A percentile compares a stretch with the other conserved stretches of the same genome.
Evolutionary conservation across 2,888 invertebrate genomes (phyloP).

Genomic region (Luffia ferchaultella): DNA sequence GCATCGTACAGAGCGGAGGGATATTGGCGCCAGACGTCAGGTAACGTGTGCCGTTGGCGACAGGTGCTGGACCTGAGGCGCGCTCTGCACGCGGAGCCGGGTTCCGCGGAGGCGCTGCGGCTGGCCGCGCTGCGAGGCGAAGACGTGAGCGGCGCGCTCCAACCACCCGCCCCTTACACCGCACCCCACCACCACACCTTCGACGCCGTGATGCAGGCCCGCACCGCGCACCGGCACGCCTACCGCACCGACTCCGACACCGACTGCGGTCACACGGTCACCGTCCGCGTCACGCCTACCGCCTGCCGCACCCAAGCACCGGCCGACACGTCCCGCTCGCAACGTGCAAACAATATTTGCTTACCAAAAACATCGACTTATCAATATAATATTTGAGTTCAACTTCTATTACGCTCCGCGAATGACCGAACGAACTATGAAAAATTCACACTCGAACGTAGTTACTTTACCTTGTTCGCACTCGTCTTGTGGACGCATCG

Average conservation of each 20-base stretch:
- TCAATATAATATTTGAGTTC: no score
- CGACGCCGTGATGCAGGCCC: slow-evolving; percentile 63
- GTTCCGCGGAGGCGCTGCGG: slow-evolving; percentile 62
- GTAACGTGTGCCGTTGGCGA: slow-evolving; percentile 28
- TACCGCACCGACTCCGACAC: slow-evolving; percentile 57
- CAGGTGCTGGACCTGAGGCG: slow-evolving; percentile 84
- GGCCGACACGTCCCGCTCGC: background rate
- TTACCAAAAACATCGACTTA: no score
- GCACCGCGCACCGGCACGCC: slow-evolving; percentile 31
- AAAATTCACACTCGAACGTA: no score
- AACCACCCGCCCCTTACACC: slow-evolving; percentile 25
- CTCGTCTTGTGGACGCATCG: no score
- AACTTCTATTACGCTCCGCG: no score
- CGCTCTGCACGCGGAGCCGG: slow-evolving; percentile 79
- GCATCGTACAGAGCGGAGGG: background rate
- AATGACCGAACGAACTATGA: no score
- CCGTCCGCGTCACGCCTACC: slow-evolving; percentile 11
- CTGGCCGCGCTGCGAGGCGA: slow-evolving; percentile 59
- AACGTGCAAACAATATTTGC: no score
- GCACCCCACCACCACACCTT: slow-evolving; percentile 59
- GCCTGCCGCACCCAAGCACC: slow-evolving; percentile 1
- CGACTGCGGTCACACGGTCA: slow-evolving; percentile 24
- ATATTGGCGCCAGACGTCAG: slow-evolving; percentile 11
- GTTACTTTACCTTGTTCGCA: no score
- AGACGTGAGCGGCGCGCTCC: slow-evolving; percentile 62